A percentile compares a stretch with the other conserved stretches of the same genome.
Conservation (phyloP, 2,888 invertebrate genomes). For the Hofmannophila pseudospretella region DNA sequence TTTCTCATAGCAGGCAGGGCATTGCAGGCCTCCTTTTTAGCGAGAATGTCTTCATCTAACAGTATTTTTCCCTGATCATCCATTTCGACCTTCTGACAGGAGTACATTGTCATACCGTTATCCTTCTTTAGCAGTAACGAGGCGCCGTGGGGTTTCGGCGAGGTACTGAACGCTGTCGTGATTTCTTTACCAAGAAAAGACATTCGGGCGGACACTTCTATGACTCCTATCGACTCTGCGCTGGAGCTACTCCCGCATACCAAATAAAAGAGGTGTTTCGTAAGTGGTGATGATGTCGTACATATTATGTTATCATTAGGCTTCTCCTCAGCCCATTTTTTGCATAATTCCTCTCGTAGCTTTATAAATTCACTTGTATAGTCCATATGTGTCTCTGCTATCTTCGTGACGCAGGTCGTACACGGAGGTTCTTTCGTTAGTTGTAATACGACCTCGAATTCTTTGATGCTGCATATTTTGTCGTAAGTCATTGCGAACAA, state of each 20-base stretch:
- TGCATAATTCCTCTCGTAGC: conserved; percentile 57
- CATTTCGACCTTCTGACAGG: conserved; percentile 70
- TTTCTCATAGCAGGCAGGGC: conserved; percentile 22
- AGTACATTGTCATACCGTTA: conserved; percentile 65
- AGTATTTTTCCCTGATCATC: conserved; percentile 64
- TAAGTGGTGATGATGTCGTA: conserved; percentile 58
- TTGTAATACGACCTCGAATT: conserved; percentile 51
- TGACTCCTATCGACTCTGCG: conserved; percentile 58
- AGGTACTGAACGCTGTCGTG: conserved; percentile 58
- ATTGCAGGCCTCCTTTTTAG: conserved; percentile 28
- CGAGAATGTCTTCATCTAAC: conserved; percentile 56
- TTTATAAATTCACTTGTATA: conserved; percentile 50
- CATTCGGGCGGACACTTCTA: conserved; percentile 61
- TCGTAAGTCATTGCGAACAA: conserved; percentile 71
- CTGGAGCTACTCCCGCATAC: conserved; percentile 42
- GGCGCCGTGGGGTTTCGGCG: conserved; percentile 47
- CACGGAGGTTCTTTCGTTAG: conserved; percentile 65
- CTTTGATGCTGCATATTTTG: conserved; percentile 58
- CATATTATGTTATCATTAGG: conserved; percentile 61
- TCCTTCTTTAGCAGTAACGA: conserved; percentile 54
- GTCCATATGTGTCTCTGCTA: conserved; percentile 60
- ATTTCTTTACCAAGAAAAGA: conserved; percentile 71
- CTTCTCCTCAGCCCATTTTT: conserved; percentile 56
- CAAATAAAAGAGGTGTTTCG: conserved; percentile 60
- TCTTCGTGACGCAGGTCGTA: conserved; percentile 54